A percentile compares a stretch with the other conserved stretches of the same genome.
Conservation (phyloP, 2,797 vertebrate species). For the Diglossa cyanea region DNA sequence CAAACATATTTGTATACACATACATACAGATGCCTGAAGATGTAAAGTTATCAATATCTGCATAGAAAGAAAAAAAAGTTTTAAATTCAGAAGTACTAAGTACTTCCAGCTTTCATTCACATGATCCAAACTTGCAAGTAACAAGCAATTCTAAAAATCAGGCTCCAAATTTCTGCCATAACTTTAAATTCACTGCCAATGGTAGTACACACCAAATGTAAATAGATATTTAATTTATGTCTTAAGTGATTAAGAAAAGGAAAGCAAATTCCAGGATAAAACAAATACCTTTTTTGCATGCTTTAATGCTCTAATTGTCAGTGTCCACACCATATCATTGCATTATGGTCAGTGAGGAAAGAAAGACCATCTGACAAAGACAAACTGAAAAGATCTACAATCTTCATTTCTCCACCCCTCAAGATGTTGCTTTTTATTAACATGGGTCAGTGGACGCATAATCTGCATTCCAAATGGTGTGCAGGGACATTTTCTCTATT, state of each 20-base stretch:
- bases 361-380: background rate
- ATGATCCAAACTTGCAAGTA: background rate
- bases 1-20: background rate
- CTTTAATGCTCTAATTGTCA: background rate
- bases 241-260: background rate
- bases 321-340: background rate
- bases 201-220: background rate
- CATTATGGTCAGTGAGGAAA: background rate
- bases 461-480: background rate
- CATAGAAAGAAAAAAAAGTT: background rate
- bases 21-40: background rate
- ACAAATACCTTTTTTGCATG: background rate
- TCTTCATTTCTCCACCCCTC: background rate
- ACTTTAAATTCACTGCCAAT: background rate
- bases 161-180: background rate
- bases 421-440: background rate
- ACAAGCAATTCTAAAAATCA: background rate
- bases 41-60: background rate
- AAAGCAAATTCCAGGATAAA: background rate
- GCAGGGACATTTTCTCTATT: background rate
- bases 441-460: background rate
- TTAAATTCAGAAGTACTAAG: background rate
- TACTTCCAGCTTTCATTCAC: background rate
- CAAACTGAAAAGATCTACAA: background rate
- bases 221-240: background rate